phyloP scores from a whole-genome alignment of 2,797 vertebrate genomes.

The Sebastes baramenuke region DNA sequence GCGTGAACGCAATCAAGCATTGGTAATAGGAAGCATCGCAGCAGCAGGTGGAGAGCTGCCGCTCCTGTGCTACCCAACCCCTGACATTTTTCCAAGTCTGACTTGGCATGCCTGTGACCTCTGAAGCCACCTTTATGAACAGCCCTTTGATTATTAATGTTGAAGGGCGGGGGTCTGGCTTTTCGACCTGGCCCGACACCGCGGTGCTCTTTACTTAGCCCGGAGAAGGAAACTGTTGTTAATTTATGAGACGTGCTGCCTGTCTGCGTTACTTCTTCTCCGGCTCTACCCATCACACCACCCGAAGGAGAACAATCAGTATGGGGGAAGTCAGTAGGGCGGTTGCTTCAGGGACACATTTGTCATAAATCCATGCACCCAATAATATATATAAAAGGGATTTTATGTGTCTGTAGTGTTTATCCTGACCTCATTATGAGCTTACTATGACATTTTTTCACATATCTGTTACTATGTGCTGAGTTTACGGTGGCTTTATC shows the following conservation, averaged over 20 bases:
- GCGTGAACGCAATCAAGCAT: neutral
- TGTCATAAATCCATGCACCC: neutral
- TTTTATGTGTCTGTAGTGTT: neutral
- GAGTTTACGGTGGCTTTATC: neutral
- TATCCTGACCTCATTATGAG: neutral
- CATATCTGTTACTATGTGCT: neutral
- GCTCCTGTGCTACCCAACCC: neutral
- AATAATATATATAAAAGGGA: neutral
- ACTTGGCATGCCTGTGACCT: slow-evolving; percentile 56
- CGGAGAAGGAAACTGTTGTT: slow-evolving; percentile 42
- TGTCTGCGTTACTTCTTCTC: slow-evolving; percentile 27
- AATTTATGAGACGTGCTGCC: slow-evolving; percentile 58
- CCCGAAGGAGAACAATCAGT: neutral
- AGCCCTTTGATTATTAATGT: slow-evolving; percentile 73
- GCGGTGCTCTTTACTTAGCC: slow-evolving; percentile 39
- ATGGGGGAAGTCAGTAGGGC: neutral
- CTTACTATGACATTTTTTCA: neutral
- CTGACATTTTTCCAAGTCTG: slow-evolving; percentile 26
- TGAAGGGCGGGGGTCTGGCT: slow-evolving; percentile 44
- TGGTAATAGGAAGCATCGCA: slow-evolving; percentile 1
- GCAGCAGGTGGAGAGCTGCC: slow-evolving; percentile 55
- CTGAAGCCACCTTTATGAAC: slow-evolving; percentile 54
- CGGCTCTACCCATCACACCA: neutral
- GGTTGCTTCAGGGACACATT: neutral
- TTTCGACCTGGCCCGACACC: slow-evolving; percentile 27